Evolutionary conservation across 2,888 invertebrate species (phyloP).

Genomic region (Lymantria monacha): DNA sequence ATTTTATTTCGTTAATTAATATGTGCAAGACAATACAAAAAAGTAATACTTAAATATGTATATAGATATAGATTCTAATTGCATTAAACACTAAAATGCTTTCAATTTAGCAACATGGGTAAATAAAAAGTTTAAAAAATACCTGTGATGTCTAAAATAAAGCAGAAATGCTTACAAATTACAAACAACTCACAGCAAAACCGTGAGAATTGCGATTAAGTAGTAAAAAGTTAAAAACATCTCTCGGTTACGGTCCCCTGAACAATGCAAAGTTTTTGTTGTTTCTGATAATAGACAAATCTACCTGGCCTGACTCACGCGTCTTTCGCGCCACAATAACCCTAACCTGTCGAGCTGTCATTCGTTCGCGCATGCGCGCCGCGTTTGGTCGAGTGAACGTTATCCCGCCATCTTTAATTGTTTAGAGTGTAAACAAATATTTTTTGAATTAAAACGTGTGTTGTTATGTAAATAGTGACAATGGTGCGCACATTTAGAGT

Average conservation of each 20-base stretch:
- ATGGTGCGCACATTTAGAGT: constrained; percentile 71
- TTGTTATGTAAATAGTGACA: constrained; percentile 24
- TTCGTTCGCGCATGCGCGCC: constrained; percentile 54
- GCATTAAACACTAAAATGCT: too few species aligned
- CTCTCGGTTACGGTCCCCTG: neutral
- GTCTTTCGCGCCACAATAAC: constrained; percentile 54
- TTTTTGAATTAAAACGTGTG: constrained; percentile 35
- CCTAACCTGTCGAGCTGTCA: constrained; percentile 70
- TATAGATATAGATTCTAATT: too few species aligned
- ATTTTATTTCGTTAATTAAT: too few species aligned
- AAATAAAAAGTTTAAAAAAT: too few species aligned
- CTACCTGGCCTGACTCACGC: constrained; percentile 54
- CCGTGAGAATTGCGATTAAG: constrained; percentile 14
- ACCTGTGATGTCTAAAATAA: too few species aligned
- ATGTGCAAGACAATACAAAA: too few species aligned
- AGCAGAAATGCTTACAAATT: too few species aligned
- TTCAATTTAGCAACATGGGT: too few species aligned
- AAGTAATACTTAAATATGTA: too few species aligned
- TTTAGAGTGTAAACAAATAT: constrained; percentile 24
- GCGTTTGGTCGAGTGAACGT: constrained; percentile 56
- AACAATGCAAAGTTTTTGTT: constrained; percentile 21
- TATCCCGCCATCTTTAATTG: constrained; percentile 31
- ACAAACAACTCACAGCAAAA: neutral
- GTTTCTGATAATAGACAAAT: constrained; percentile 19
- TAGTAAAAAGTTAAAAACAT: neutral